Conservation (phyloP, 2,888 invertebrate genomes). For the Danaus chrysippus region DNA sequence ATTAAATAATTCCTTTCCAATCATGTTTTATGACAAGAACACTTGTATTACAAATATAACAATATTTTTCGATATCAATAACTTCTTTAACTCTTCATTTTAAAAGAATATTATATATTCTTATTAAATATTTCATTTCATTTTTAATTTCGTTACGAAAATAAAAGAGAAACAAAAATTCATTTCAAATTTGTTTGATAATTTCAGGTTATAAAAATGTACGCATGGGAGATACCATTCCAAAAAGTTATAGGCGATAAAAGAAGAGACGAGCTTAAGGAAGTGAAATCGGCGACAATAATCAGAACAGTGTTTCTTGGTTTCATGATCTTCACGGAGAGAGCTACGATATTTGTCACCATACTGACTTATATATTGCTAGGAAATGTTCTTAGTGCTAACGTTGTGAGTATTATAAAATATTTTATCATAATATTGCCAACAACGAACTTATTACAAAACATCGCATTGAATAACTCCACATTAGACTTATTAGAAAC, state of each 20-base stretch:
- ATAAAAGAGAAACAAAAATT: not conserved
- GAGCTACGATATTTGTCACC: slow-evolving; percentile 87
- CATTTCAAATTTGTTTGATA: slow-evolving; percentile 5
- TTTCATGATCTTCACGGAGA: slow-evolving; percentile 89
- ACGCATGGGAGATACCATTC: slow-evolving; percentile 96
- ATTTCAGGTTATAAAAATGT: slow-evolving; percentile 94
- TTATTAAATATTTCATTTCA: slow-evolving; percentile 1
- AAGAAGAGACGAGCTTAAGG: slow-evolving; percentile 77
- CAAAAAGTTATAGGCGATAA: slow-evolving; percentile 86
- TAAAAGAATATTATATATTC: too few species aligned
- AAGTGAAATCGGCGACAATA: slow-evolving; percentile 81
- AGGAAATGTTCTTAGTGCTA: slow-evolving; percentile 84
- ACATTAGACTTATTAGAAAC: too few species aligned
- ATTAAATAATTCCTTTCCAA: too few species aligned
- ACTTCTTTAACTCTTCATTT: not conserved
- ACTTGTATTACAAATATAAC: too few species aligned
- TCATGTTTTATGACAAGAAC: too few species aligned
- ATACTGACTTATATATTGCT: slow-evolving; percentile 83
- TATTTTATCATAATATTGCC: not conserved
- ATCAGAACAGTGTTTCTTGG: slow-evolving; percentile 84
- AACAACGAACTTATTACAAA: not conserved
- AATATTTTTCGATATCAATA: not conserved
- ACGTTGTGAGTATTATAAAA: slow-evolving; percentile 75
- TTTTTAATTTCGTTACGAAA: not conserved
- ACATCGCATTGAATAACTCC: too few species aligned